Percentiles rank a stretch among this genome's conserved stretches.
These are phyloP conservation scores for Lerema accius DNA, from an alignment of 1,140 invertebrate species.

Conservation along the genomic window DNA sequence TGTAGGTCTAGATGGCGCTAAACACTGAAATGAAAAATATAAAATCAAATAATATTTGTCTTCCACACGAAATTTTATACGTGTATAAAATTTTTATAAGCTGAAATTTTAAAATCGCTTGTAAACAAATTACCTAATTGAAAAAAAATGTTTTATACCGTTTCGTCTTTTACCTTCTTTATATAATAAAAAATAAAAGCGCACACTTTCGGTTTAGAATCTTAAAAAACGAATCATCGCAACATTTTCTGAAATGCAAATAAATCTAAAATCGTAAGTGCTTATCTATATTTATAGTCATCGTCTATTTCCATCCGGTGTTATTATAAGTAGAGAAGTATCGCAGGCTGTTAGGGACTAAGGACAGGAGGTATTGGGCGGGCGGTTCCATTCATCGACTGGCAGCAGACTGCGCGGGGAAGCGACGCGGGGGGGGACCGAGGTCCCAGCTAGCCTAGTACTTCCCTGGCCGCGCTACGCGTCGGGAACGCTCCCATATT, in stretches of 20 bases:
- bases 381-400: conserved; percentile 72
- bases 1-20: too few relatives aligned
- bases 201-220: too few relatives aligned
- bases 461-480: conserved; percentile 50
- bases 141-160: too few relatives aligned
- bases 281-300: conserved; percentile 42
- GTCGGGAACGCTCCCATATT: conserved; percentile 33
- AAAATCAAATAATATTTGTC: too few relatives aligned
- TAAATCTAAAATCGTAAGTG: conserved; percentile 23
- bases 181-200: too few relatives aligned
- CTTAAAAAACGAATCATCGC: too few relatives aligned
- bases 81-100: too few relatives aligned
- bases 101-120: too few relatives aligned
- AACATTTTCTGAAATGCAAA: not conserved
- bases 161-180: too few relatives aligned
- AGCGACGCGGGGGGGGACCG: conserved; percentile 43
- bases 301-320: conserved; percentile 73
- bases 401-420: conserved; percentile 66
- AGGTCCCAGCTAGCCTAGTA: conserved; percentile 69
- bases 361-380: conserved; percentile 60
- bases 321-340: conserved; percentile 70
- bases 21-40: too few relatives aligned
- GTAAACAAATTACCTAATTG: too few relatives aligned
- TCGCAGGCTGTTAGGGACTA: conserved; percentile 62
- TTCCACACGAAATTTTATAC: too few relatives aligned